Conservation (phyloP, 2,113 vertebrate species). For the Mirounga angustirostris region DNA sequence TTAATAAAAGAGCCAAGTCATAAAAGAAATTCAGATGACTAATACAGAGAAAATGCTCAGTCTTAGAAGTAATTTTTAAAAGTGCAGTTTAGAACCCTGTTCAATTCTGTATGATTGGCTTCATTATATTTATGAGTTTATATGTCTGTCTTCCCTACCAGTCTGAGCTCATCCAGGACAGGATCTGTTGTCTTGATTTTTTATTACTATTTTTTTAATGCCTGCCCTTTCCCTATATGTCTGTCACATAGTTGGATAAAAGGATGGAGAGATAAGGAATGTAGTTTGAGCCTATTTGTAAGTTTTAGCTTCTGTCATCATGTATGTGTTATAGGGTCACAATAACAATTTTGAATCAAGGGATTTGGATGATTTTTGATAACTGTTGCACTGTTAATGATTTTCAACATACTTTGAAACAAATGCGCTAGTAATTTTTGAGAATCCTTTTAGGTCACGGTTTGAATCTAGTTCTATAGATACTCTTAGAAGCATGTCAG, state of each 20-base stretch:
- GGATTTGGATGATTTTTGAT: background rate
- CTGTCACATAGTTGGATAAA: background rate
- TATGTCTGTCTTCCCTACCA: background rate
- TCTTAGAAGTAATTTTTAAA: background rate
- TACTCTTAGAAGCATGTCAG: background rate
- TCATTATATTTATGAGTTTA: background rate
- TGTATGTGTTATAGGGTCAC: background rate
- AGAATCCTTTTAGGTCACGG: background rate
- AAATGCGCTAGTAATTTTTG: background rate
- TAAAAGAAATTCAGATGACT: background rate
- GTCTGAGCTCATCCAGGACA: background rate
- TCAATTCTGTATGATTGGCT: background rate
- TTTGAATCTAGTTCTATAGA: background rate
- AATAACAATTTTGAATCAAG: background rate
- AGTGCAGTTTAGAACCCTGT: background rate
- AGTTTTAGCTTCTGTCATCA: background rate
- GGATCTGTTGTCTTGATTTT: background rate
- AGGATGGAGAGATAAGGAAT: background rate
- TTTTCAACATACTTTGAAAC: conserved; percentile 37
- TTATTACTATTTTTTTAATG: background rate
- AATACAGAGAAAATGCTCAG: background rate
- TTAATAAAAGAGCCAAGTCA: background rate
- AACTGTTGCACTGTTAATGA: background rate
- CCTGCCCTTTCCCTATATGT: background rate
- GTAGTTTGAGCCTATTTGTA: background rate